Conservation (phyloP, 2,888 invertebrate genomes). For the Eristalis tenax region DNA sequence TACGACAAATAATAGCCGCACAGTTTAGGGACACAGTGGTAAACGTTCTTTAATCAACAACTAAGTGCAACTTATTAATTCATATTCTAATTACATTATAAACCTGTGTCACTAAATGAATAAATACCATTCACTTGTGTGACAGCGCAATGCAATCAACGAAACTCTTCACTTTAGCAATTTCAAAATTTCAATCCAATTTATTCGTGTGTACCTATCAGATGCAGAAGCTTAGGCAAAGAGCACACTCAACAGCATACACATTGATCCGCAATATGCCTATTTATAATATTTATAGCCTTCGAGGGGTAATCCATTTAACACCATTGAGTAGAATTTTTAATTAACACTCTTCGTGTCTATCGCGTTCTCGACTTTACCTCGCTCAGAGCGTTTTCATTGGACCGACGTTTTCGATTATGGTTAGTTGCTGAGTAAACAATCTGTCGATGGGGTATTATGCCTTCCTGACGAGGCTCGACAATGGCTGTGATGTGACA, state of each 20-base stretch:
- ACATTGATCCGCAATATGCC: conserved; percentile 43
- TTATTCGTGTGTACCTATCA: conserved; percentile 3
- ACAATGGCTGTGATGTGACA: background rate
- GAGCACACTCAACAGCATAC: conserved; percentile 3
- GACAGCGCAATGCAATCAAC: conserved; percentile 11
- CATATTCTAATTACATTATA: background rate
- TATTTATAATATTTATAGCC: conserved; percentile 45
- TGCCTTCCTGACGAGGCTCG: background rate
- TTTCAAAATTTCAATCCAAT: conserved; percentile 42
- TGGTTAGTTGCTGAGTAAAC: conserved; percentile 20
- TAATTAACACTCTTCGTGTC: conserved; percentile 54
- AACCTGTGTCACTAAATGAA: background rate
- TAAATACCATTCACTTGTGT: background rate
- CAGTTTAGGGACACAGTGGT: too few relatives aligned
- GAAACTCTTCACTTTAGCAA: conserved; percentile 11
- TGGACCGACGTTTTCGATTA: conserved; percentile 29
- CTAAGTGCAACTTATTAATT: background rate
- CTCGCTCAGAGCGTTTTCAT: background rate
- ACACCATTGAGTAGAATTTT: conserved; percentile 51
- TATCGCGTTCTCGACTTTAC: conserved; percentile 12
- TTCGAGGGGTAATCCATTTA: conserved; percentile 58
- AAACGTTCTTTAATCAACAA: background rate
- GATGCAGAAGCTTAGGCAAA: background rate
- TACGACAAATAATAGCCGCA: too few relatives aligned
- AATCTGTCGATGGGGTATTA: conserved; percentile 10